A percentile compares a stretch with the other conserved stretches of the same genome.
phyloP scores from a whole-genome alignment of 2,797 vertebrate genomes.

The Synanceia verrucosa region DNA sequence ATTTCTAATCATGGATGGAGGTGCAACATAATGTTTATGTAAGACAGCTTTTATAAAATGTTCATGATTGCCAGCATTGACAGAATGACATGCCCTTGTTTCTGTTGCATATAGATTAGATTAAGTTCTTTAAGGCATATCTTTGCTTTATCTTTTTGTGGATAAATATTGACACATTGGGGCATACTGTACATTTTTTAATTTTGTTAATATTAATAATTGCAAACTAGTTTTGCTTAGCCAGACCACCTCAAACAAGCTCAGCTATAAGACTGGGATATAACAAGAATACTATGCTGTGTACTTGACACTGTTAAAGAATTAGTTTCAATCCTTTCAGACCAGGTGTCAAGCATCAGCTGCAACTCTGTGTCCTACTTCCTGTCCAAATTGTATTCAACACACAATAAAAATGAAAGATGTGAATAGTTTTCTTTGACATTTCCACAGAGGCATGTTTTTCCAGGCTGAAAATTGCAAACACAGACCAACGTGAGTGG shows the following conservation, averaged over 20 bases:
- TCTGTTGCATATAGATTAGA: not conserved
- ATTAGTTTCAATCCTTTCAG: not conserved
- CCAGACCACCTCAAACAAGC: not conserved
- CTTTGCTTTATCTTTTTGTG: not conserved
- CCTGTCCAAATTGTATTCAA: not conserved
- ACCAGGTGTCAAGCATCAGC: not conserved
- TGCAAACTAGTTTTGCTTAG: not conserved
- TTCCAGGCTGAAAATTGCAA: not conserved
- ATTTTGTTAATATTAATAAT: not conserved
- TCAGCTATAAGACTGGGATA: not conserved
- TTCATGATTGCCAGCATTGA: not conserved
- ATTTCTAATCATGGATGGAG: conserved; percentile 3
- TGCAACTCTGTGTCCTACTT: not conserved
- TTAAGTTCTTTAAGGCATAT: no score
- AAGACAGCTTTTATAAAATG: conserved; percentile 1
- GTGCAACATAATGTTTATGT: conserved; percentile 3
- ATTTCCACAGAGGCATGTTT: not conserved
- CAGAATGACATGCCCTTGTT: not conserved
- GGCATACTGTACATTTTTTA: no score
- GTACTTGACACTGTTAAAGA: not conserved
- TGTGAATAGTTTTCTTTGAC: not conserved
- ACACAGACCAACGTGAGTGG: not conserved
- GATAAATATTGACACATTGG: not conserved
- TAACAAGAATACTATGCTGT: not conserved
- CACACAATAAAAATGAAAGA: not conserved